These are phyloP conservation scores for Pyrgus malvae DNA, from an alignment of 2,888 invertebrate species.

Conservation along the genomic window DNA sequence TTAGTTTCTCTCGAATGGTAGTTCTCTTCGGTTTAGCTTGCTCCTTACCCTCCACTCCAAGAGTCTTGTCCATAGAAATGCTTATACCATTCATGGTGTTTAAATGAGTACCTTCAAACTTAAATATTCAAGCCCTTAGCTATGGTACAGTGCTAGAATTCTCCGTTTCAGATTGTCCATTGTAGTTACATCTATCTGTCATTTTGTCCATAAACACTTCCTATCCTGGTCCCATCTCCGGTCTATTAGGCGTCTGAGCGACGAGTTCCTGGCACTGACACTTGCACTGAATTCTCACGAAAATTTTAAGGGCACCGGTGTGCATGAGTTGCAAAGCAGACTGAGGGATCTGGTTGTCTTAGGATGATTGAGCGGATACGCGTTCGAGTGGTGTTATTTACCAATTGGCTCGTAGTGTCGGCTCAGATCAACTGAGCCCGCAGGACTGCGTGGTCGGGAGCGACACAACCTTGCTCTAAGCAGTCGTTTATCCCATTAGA, in stretches of 20 bases:
- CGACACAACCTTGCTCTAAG: constrained; percentile 76
- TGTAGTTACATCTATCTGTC: constrained; percentile 10
- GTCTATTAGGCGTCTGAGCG: constrained; percentile 17
- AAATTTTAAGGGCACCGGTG: constrained; percentile 38
- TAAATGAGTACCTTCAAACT: background rate
- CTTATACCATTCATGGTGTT: constrained; percentile 71
- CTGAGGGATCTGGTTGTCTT: constrained; percentile 70
- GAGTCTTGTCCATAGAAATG: constrained; percentile 57
- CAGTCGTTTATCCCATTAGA: constrained; percentile 77
- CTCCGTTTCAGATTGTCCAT: constrained; percentile 32
- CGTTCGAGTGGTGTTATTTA: constrained; percentile 75
- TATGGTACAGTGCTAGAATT: constrained; percentile 44
- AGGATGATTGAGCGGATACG: constrained; percentile 75
- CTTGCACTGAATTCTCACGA: constrained; percentile 23
- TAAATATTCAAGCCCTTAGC: background rate
- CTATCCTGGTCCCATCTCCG: constrained; percentile 26
- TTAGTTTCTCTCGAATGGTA: constrained; percentile 66
- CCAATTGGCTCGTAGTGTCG: constrained; percentile 71
- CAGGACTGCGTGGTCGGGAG: constrained; percentile 61
- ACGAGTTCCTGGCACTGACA: constrained; percentile 19
- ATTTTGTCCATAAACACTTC: constrained; percentile 23
- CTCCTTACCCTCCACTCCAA: constrained; percentile 52
- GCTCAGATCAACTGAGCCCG: constrained; percentile 57
- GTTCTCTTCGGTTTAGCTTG: constrained; percentile 52
- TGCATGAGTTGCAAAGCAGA: constrained; percentile 53